Percentiles rank a stretch among this genome's conserved stretches.
Evolutionary conservation across 2,888 invertebrate genomes (phyloP).

Genomic region (Nemotelus nigrinus): DNA sequence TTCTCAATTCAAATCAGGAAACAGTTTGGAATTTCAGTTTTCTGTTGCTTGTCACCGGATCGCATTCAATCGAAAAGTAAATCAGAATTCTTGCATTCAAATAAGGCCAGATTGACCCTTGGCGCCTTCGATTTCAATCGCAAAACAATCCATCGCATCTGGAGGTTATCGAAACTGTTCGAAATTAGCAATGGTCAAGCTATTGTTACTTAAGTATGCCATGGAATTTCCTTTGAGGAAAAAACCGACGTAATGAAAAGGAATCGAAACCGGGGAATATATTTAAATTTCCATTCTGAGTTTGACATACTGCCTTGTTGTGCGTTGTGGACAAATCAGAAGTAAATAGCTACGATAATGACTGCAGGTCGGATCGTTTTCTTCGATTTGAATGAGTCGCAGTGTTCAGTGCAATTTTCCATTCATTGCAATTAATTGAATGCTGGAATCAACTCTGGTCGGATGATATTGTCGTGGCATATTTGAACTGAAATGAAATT

Average conservation of each 20-base stretch:
- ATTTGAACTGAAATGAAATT: not conserved
- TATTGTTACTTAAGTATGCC: constrained; percentile 21
- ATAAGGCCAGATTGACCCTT: constrained; percentile 28
- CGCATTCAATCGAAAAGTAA: constrained; percentile 13
- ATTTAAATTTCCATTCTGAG: constrained; percentile 50
- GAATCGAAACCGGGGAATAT: constrained; percentile 27
- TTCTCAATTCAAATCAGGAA: constrained; percentile 37
- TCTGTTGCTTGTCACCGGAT: constrained; percentile 27
- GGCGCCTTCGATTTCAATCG: constrained; percentile 16
- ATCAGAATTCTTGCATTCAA: constrained; percentile 43
- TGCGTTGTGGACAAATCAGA: constrained; percentile 45
- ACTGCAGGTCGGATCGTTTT: not conserved
- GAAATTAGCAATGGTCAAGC: constrained; percentile 36
- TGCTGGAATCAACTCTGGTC: constrained; percentile 19
- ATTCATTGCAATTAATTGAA: constrained; percentile 5
- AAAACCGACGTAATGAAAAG: constrained; percentile 8
- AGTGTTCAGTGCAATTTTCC: constrained; percentile 19
- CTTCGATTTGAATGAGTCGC: not conserved
- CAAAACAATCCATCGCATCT: constrained; percentile 10
- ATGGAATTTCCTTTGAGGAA: constrained; percentile 26
- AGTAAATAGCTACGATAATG: constrained; percentile 28
- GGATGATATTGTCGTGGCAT: not conserved
- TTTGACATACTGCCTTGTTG: constrained; percentile 45
- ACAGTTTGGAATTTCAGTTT: constrained; percentile 25
- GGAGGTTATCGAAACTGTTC: constrained; percentile 10